These are phyloP conservation scores for Eueremaeus valkanovi DNA, from an alignment of 2,888 invertebrate species.

Conservation along the genomic window DNA sequence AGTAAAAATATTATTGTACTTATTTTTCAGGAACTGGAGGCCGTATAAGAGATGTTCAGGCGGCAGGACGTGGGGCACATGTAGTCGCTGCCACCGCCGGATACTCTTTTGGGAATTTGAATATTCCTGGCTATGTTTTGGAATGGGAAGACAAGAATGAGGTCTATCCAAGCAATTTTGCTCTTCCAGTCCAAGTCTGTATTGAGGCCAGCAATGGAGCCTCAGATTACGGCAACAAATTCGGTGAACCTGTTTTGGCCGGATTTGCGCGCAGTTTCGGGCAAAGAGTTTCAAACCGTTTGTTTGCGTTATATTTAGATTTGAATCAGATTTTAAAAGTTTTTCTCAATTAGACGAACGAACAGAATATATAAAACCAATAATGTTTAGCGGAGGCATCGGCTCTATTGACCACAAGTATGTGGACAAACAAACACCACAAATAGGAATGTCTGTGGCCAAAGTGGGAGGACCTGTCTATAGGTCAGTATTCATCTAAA, in stretches of 20 bases:
- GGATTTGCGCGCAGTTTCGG: conserved; percentile 93
- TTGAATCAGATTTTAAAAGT: not conserved
- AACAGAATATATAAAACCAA: conserved; percentile 93
- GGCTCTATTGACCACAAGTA: conserved; percentile 81
- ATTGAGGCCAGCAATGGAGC: conserved; percentile 97
- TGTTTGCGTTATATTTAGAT: conserved; percentile 50
- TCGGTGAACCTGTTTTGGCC: conserved; percentile 88
- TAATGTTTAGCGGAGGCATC: conserved; percentile 97
- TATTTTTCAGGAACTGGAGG: conserved; percentile 88
- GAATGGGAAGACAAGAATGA: conserved; percentile 76
- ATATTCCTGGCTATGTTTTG: conserved; percentile 77
- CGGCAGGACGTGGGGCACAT: conserved; percentile 87
- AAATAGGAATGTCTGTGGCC: conserved; percentile 79
- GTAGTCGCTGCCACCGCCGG: conserved; percentile 95
- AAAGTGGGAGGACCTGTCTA: conserved; percentile 88
- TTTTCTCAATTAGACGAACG: conserved; percentile 56
- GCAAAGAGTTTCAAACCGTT: conserved; percentile 58
- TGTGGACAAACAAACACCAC: conserved; percentile 70
- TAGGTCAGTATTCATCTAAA: not conserved
- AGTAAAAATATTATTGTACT: too few relatives aligned
- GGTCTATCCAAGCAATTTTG: conserved; percentile 80
- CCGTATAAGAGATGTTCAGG: conserved; percentile 88
- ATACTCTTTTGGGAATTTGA: conserved; percentile 88
- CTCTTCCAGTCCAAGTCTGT: conserved; percentile 78
- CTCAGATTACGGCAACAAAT: conserved; percentile 98